Evolutionary conservation across 2,888 invertebrate genomes (phyloP).

Genomic region (Drosophila tanythrix): DNA sequence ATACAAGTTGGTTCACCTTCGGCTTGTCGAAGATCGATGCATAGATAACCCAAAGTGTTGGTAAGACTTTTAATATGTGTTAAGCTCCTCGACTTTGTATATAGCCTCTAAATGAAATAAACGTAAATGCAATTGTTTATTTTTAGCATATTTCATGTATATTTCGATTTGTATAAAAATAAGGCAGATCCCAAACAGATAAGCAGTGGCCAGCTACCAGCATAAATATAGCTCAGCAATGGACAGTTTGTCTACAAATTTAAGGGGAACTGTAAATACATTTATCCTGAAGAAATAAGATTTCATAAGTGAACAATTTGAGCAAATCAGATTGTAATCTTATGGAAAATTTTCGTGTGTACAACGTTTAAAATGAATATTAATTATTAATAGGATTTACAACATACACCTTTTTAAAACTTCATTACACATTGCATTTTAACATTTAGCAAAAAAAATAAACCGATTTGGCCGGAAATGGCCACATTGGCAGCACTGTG

Average conservation of each 20-base stretch:
- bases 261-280: neutral
- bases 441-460: neutral
- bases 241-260: too few relatives aligned
- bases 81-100: conserved; percentile 46
- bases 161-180: conserved; percentile 16
- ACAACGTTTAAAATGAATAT: neutral
- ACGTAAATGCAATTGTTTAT: neutral
- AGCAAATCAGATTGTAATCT: neutral
- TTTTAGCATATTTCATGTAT: conserved; percentile 14
- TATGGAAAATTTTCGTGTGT: neutral
- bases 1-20: neutral
- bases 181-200: neutral
- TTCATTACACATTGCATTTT: neutral
- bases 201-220: neutral
- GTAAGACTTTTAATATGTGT: conserved; percentile 44
- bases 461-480: neutral
- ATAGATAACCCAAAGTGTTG: conserved; percentile 39
- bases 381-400: neutral
- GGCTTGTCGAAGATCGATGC: neutral
- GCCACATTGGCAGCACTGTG: neutral
- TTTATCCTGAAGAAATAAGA: neutral
- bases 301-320: neutral
- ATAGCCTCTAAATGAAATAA: conserved; percentile 36
- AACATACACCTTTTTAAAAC: neutral
- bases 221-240: neutral